Conservation (phyloP, 1,140 invertebrate species). For the Brachionus rubens region DNA sequence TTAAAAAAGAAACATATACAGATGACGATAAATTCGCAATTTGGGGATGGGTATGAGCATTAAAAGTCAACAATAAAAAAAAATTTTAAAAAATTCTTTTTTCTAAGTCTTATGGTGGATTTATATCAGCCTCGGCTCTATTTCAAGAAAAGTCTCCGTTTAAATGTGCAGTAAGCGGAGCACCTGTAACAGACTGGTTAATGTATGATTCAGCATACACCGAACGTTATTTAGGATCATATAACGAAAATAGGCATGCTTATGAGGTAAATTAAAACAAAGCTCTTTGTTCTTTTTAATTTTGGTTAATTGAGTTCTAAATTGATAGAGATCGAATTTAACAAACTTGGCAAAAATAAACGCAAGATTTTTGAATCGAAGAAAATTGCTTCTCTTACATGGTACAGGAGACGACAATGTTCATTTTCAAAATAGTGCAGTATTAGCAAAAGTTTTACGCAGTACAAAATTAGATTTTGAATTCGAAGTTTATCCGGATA, state of each 20-base stretch:
- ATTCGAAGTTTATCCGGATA: conserved; percentile 41
- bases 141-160: conserved; percentile 29
- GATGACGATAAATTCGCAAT: conserved; percentile 15
- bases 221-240: conserved; percentile 31
- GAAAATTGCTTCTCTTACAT: conserved; percentile 37
- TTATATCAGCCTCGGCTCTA: conserved; percentile 3
- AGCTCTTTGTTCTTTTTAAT: background rate
- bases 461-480: conserved; percentile 30
- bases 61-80: background rate
- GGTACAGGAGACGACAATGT: conserved; percentile 45
- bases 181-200: conserved; percentile 40
- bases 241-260: background rate
- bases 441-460: conserved; percentile 20
- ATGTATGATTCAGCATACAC: conserved; percentile 43
- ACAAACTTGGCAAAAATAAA: background rate
- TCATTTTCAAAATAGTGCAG: conserved; percentile 43
- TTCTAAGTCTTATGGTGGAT: conserved; percentile 43
- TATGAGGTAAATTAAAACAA: conserved; percentile 10
- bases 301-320: too few species aligned
- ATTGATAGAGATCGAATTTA: conserved; percentile 25
- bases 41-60: conserved; percentile 38
- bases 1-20: conserved; percentile 21
- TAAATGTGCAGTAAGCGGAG: conserved; percentile 38
- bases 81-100: background rate
- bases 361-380: background rate